Evolutionary conservation across 2,113 vertebrate species (phyloP), one percentile per base, ranked within the genome.

Genomic region (Melanotaenia duboulayi): DNA sequence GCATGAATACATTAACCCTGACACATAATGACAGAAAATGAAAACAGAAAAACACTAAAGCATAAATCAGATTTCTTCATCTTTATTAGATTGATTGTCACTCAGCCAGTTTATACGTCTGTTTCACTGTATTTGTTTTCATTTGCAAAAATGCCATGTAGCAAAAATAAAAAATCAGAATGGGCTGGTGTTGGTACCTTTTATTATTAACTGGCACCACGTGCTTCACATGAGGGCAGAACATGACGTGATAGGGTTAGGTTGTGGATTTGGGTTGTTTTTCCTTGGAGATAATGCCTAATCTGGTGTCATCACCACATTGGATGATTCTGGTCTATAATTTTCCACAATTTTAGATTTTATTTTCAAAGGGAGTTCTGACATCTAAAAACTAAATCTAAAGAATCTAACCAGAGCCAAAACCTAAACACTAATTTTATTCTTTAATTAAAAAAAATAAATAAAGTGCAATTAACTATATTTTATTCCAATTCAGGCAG

Each of bases 401-500:
- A 40, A 40, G 39, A 11, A 12, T 52, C 24, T 20, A 16, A n/a
- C 22, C 35, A 51, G 11, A 32, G 50, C 35, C 37, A 61, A 28
- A 35, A 32, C 11, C 49, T 14, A 22, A 51, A 24, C 14, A 58
- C 20, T 7, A 0, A n/a, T 40, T 4, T 32, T n/a, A 24, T 20
- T 7, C 10, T 61, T 50, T 42, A 11, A 19, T 35, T 35, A 9
- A 64, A 46, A 46, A 37, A 6, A 58, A 39, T 32, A 11, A 40
- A 1, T 5, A 1, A 39, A 40, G 1, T 57, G n/a, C n/a, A n/a
- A n/a, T n/a, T n/a, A n/a, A n/a, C n/a, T n/a, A n/a, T n/a, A 3
- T 74, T 57, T 48, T 2, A 39, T 54, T 37, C 16, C 2, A 17
- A 22, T 52, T 28, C 87, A 99, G 98, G 96, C 48, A 96, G 90